phyloP scores from a whole-genome alignment of 2,888 invertebrate genomes.

The Rhagium mordax region DNA sequence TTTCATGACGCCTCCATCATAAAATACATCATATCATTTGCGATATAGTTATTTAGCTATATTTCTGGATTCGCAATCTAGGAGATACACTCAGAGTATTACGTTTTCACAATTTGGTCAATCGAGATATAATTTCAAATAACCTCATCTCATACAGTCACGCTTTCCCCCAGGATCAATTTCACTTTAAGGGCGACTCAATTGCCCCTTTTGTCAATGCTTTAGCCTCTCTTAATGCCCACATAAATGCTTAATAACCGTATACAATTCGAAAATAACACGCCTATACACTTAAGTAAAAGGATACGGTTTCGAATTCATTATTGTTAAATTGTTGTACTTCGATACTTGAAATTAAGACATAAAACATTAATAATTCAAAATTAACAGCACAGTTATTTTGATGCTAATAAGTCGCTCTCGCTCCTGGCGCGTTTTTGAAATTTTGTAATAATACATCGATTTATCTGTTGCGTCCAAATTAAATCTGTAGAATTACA shows the following conservation, averaged over 20 bases:
- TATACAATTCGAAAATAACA: not conserved
- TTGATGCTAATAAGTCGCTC: no score
- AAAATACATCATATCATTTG: no score
- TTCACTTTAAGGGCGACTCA: constrained; percentile 2
- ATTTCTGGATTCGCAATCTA: no score
- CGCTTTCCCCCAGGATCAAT: not conserved
- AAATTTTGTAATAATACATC: no score
- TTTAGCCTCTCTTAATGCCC: constrained; percentile 1
- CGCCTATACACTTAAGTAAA: not conserved
- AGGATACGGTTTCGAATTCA: not conserved
- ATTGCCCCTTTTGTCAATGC: constrained; percentile 2
- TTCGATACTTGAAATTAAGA: not conserved
- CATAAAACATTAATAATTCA: not conserved
- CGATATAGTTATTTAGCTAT: no score
- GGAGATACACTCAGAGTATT: not conserved
- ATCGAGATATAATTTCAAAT: not conserved
- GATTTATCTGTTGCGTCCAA: no score
- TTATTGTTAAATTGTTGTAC: not conserved
- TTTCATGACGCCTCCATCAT: no score
- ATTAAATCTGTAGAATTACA: no score
- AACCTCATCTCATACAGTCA: not conserved
- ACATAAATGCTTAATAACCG: not conserved
- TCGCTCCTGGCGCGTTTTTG: no score
- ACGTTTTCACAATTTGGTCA: not conserved
- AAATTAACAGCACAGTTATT: no score